Evolutionary conservation across 2,888 invertebrate genomes (phyloP), one percentile per base, ranked within the genome.

Genomic region (Branchinecta sandiegonensis): DNA sequence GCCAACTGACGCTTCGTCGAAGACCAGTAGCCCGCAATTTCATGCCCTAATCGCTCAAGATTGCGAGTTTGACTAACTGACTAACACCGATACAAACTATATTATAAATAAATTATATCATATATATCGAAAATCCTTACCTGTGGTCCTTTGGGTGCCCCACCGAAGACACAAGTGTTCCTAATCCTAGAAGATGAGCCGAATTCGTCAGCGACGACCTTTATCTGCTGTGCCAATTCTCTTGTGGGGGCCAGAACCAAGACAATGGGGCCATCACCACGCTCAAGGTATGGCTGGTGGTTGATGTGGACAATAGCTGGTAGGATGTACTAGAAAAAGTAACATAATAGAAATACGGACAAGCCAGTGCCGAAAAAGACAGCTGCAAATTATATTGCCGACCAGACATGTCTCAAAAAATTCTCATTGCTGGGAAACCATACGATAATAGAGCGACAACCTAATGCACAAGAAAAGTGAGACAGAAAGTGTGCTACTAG

Each of bases 271-370:
- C 97, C 97, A 77, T 97, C 96, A 47, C 94, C 94, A 69, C 90
- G 83, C 73, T 85, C 83, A 67, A 94, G 80, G 56, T 88, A 84
- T 72, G 87, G 88, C 77, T 96, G 95, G 76, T 93, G 85, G 72
- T 87, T 88, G 77, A 96, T 95, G 78, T 99, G 97, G 46, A 97
- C 90, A 73, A 95, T 89, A 65, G 94, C 94, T 70, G 96, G 97
- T 69, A 94, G 80, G 83, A 92, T 92, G 77, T 93, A 95, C 73
- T 79, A 77, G 73, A 76, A 77, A 69, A 69, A 56, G 68, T 65
- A 67, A 56, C 1, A 10, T 65, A 66, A 48, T 6, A 37, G 4
- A 37, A 37, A 5, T 37, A 37, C 37, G 37, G 23, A 6, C 37
- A 6, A 37, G 37, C 4, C 37, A 6, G 4, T 2, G 37, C 37